Percentiles rank a stretch among this genome's conserved stretches.
These are phyloP conservation scores for Dipodomys merriami DNA, from an alignment of 2,113 vertebrate genomes.

Conservation along the genomic window DNA sequence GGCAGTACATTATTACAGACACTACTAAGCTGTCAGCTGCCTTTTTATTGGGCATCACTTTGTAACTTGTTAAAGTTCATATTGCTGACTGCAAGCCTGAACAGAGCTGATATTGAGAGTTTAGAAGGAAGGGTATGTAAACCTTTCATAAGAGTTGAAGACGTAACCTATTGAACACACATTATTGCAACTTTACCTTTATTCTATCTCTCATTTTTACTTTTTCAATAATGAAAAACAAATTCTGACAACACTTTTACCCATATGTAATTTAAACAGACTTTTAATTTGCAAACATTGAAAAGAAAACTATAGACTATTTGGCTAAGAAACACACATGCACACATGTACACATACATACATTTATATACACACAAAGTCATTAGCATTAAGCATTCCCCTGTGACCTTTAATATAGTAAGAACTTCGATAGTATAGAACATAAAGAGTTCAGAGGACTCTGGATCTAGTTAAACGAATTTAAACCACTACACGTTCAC, in stretches of 20 bases:
- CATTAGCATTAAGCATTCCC: conserved; percentile 27
- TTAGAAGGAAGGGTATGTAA: not conserved
- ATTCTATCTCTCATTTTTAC: not conserved
- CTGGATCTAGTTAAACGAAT: conserved; percentile 49
- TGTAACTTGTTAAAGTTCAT: not conserved
- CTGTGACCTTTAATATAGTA: conserved; percentile 12
- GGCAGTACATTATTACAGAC: not conserved
- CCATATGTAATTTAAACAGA: not conserved
- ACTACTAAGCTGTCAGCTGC: not conserved
- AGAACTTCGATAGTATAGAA: not conserved
- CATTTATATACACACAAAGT: conserved; percentile 12
- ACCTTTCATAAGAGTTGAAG: not conserved
- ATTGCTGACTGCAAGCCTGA: not conserved
- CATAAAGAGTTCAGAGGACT: not conserved
- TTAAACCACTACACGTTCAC: conserved; percentile 35
- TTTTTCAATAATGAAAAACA: conserved; percentile 27
- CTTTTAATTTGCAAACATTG: not conserved
- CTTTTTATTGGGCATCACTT: not conserved
- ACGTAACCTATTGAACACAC: not conserved
- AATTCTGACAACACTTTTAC: not conserved
- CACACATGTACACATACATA: not conserved
- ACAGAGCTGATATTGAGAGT: not conserved
- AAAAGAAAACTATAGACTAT: not conserved
- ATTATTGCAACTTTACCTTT: not conserved
- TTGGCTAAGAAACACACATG: not conserved